Evolutionary conservation across 1,140 invertebrate species (phyloP), one percentile per base, ranked within the genome.

Genomic region (Planococcus citri): DNA sequence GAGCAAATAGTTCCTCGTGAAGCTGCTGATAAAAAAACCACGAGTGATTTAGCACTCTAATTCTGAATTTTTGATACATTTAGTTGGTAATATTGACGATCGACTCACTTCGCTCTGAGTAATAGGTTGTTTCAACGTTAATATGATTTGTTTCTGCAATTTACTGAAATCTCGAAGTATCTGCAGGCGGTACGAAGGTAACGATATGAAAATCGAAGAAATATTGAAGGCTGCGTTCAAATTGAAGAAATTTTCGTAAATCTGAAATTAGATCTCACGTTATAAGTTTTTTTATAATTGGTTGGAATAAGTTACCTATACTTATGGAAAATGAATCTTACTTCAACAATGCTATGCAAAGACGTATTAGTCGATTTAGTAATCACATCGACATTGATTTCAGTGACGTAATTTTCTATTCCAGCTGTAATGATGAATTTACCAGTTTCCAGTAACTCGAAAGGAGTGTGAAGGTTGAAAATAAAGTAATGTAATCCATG

Each of bases 141-240:
- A 29, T 72, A 83, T 81, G 0, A 88, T 69, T 6, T 80, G 75
- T 51, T 84, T 87, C 71, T 86, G 84, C 0, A 78, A 76, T 24
- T 83, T 82, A 0, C 83, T 83, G 64, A 87, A 86, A 74, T 89
- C 85, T 73, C 87, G 87, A 71, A 84, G 86, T 8, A 85, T 82
- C 57, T 81, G 77, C 61, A 86, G 78, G 69, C 82, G 82, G 17
- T 85, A 83, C 72, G 79, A 82, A 21, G 88, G 88, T 33, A 89
- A 78, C 20, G 79, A 80, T 21, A 89, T 77, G 27, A 84, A 77
- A 0, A 83, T 79, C 10, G 86, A 85, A 6, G 82, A 82, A 12
- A 88, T 75, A 58, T 84, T 78, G 4, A 86, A 72, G 27, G 80
- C 80, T 12, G 86, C 73, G 0, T 78, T 79, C 1, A 82, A 79